Base-by-base conservation (phyloP, 2,113 vertebrate genomes). In the Malurus alboscapulatus region DNA sequence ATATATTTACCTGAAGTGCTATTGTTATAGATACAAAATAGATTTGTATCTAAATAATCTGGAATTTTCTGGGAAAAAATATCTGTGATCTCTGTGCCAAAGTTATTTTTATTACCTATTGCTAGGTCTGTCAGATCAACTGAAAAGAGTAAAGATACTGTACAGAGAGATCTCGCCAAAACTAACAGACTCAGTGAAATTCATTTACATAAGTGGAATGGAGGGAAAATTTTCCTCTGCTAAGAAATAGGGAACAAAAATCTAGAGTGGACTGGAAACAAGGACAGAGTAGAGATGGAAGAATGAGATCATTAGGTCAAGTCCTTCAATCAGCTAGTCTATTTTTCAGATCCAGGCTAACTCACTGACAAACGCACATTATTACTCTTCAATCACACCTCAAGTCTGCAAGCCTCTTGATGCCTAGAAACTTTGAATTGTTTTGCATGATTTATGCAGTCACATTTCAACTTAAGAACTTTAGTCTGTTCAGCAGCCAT, bases 381-480 rank as follows among this genome's bases (percentile, higher is more conserved):
- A 95, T 93, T 93, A 91, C 74, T 96, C 84, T 97, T 88, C 95
- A 97, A 96, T 96, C 94, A 96, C 34, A 88, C 55, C 90, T 96
- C 71, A 84, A 61, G 80, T 58, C 54, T 95, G 87, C 92, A 90
- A 95, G 73, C 47, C 95, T 96, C 88, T 94, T 93, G 86, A 92
- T 85, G 61, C 82, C 81, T 93, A 54, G 91, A 94, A 92, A 97
- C 71, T 93, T 84, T 59, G 68, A 95, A 83, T 93, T 86, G 44
- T 94, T 95, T 95, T 94, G 47, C 81, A 93, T 96, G 84, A 93
- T 94, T 96, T 96, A 89, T 84, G 73, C 57, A 84, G 85, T 88
- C 81, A 92, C 84, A 88, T 96, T 93, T 94, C 73, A 84, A 88
- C 55, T 94, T 82, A 74, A 92, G 67, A 94, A 80, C 82, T 90